Evolutionary conservation across 2,797 vertebrate genomes (phyloP), one percentile per base, ranked within the genome.

Genomic region (Xenentodon cancila): DNA sequence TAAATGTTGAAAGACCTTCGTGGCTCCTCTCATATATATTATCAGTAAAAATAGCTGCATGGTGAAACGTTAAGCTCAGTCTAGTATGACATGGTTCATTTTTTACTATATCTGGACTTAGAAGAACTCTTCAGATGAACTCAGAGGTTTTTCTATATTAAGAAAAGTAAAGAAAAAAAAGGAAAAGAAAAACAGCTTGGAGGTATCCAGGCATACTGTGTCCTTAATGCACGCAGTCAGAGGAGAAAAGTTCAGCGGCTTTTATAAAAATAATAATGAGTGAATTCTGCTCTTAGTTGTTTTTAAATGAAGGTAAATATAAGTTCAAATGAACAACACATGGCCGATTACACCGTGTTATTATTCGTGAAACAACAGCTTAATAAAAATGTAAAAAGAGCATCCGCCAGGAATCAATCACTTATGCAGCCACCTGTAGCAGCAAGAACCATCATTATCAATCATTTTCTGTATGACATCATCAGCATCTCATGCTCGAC

Each of bases 1-100:
- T 52, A 69, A 79, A 55, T 53, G 20, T 22, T 58, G 46, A 73
- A 42, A 80, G 54, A 66, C 51, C 53, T 63, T 21, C 61, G 49
- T 37, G 25, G 19, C 37, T 71, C 30, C 46, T 57, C 59, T 52
- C 16, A 18, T n/a, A 0, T 52, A 74, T 56, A 32, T 50, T 37
- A 40, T 12, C 21, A 57, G 71, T 50, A 46, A 71, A 75, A 79
- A 79, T 52, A 71, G 44, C 27, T 27, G 0, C 46, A 0, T 22
- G 27, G 53, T 72, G 68, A 43, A 73, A 54, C 54, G 48, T 22
- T 50, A 5, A 22, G 17, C 48, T 13, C 20, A 25, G 22, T 45
- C 40, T 3, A 22, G 22, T 4, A 3, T n/a, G 12, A 45, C 12
- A 20, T 30, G 50, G 20, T 6, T 0, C 40, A 44, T 40, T 46